Conservation (phyloP, 2,888 invertebrate species). For the Tetheella fluctuosa region DNA sequence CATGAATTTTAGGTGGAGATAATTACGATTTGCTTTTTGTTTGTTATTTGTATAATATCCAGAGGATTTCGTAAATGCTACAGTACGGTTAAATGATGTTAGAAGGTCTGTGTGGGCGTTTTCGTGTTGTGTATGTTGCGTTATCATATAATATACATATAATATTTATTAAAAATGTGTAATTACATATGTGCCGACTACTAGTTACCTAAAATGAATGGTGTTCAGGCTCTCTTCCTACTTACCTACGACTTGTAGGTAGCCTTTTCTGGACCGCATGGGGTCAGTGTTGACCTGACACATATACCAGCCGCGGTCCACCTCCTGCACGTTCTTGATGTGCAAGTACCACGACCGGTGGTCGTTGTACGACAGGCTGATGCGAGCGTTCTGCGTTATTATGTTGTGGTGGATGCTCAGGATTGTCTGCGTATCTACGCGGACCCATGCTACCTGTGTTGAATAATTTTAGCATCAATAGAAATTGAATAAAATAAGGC, state of each 20-base stretch:
- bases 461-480: background rate
- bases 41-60: slow-evolving; percentile 1
- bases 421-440: slow-evolving; percentile 96
- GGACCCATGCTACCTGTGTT: slow-evolving; percentile 94
- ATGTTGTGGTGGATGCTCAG: slow-evolving; percentile 96
- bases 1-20: slow-evolving; percentile 9
- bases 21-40: slow-evolving; percentile 5
- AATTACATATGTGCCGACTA: background rate
- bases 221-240: slow-evolving; percentile 33
- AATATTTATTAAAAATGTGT: background rate
- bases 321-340: slow-evolving; percentile 93
- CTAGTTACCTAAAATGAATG: background rate
- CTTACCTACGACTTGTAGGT: slow-evolving; percentile 96
- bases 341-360: slow-evolving; percentile 96
- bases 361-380: slow-evolving; percentile 94
- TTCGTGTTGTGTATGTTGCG: background rate
- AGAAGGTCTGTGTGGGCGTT: background rate
- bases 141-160: background rate
- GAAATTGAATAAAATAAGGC: background rate
- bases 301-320: slow-evolving; percentile 96
- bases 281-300: slow-evolving; percentile 97
- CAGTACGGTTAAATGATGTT: background rate
- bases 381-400: slow-evolving; percentile 95
- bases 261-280: slow-evolving; percentile 95
- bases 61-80: background rate